Percentiles rank a stretch among this genome's conserved stretches.
These are phyloP conservation scores for Thelaira solivaga DNA, from an alignment of 2,888 invertebrate species.

Conservation along the genomic window DNA sequence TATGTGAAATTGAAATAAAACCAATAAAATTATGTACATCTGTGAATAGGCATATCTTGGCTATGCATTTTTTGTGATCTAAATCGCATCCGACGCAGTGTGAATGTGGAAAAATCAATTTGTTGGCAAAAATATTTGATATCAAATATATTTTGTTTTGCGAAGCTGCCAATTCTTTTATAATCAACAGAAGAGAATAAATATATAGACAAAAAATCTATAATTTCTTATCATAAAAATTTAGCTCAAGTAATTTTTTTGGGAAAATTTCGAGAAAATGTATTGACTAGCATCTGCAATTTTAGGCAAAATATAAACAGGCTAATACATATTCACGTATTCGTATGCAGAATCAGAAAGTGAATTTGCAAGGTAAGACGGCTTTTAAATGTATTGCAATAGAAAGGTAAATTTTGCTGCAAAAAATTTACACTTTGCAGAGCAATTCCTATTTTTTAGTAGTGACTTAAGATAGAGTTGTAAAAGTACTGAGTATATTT, in stretches of 20 bases:
- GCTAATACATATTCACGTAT: neutral
- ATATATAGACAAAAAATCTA: conserved; percentile 32
- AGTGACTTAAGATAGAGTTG: too few species aligned
- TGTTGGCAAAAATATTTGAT: conserved; percentile 46
- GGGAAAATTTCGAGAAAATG: conserved; percentile 41
- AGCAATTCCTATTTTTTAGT: too few species aligned
- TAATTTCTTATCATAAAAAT: conserved; percentile 55
- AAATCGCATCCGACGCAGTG: conserved; percentile 52
- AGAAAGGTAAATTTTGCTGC: too few species aligned
- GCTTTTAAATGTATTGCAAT: too few species aligned
- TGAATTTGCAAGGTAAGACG: too few species aligned
- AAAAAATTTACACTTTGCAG: too few species aligned
- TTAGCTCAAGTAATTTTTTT: conserved; percentile 38
- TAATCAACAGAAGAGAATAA: neutral
- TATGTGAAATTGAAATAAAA: conserved; percentile 59
- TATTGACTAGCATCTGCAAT: conserved; percentile 53
- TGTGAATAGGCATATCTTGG: conserved; percentile 32
- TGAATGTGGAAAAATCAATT: conserved; percentile 62
- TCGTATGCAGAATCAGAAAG: too few species aligned
- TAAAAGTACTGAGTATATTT: too few species aligned
- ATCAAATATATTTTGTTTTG: neutral
- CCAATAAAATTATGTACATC: conserved; percentile 53
- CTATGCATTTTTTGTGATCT: conserved; percentile 41
- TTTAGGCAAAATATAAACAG: conserved; percentile 5
- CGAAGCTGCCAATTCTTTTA: neutral